Base-by-base conservation (phyloP, 2,888 invertebrate species). In the Agrochola lota region DNA sequence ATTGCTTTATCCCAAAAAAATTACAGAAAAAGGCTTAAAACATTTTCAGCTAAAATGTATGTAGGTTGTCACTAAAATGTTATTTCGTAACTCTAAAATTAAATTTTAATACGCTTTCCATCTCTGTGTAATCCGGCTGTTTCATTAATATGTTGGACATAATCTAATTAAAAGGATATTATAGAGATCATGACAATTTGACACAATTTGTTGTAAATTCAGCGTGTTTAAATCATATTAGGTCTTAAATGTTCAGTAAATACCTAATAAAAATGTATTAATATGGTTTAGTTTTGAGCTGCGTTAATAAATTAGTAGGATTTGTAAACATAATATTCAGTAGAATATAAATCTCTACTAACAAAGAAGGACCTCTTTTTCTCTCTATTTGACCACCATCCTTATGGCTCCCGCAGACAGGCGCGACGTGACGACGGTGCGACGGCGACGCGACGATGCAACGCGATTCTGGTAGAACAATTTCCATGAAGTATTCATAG, bases 131-230 rank as follows among this genome's bases (percentile, higher is more conserved):
- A 78, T 80, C 63, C 17, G 2, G 17, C 20, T 40, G 49, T 55
- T 40, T 43, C 67, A 87, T 78, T 75, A 70, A 78, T 74, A 83
- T 74, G 64, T 74, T 30, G 64, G 49, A 60, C 30, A 59, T 72
- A 64, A 78, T 64, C 9, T 83, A 80, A 83, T 83, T 71, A 71
- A 78, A 70, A 62, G n/a, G 62, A 63, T 63, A 55, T 79, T 81
- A 81, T 40, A 71, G 46, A 63, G 60, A 74, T 67, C 57, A 80
- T 69, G 71, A 68, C 55, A 60, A 73, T 85, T 76, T 70, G 35
- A 71, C 57, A 62, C 15, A 71, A 74, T 70, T 63, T 66, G 20
- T 52, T 8, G 20, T 7, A 7, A 52, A 52, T 52, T 52, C 20
- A 52, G 52, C 52, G 7, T 20, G 20, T 52, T 1, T 20, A 52